Conservation (phyloP, 2,113 vertebrate genomes). For the Archilochus colubris region DNA sequence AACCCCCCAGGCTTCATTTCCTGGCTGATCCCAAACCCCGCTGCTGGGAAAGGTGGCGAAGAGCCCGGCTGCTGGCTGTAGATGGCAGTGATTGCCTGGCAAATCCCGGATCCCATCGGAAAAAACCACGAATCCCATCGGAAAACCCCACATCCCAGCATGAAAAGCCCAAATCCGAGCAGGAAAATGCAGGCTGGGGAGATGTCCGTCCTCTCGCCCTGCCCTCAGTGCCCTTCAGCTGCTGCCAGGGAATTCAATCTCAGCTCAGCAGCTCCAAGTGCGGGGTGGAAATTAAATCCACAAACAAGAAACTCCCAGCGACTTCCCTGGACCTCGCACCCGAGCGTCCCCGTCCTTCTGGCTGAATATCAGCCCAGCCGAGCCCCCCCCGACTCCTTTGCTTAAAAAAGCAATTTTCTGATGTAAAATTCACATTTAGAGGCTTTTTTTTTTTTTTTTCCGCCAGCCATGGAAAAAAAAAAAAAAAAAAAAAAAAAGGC, state of each 20-base stretch:
- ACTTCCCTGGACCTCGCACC: neutral
- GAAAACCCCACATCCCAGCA: neutral
- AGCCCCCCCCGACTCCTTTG: neutral
- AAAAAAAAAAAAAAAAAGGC: no score
- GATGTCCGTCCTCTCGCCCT: neutral
- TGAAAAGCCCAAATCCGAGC: neutral
- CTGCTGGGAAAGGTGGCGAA: neutral
- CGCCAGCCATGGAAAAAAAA: no score
- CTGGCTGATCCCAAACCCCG: fast-evolving
- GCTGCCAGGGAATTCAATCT: neutral
- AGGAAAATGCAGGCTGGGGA: no score
- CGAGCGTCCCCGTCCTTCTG: fast-evolving
- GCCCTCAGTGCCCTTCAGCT: neutral
- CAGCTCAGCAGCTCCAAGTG: neutral
- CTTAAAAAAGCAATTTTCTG: neutral
- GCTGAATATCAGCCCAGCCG: fast-evolving
- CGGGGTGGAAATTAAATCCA: neutral
- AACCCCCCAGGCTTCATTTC: fast-evolving
- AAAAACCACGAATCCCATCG: neutral
- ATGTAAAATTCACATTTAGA: neutral
- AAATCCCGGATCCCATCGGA: no score
- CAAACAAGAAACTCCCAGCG: neutral
- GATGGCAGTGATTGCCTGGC: conserved; percentile 1
- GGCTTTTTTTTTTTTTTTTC: no score
- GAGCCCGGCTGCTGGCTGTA: neutral